These are phyloP conservation scores for Cochlearius cochlearius DNA, from an alignment of 2,113 vertebrate genomes.

Conservation along the genomic window DNA sequence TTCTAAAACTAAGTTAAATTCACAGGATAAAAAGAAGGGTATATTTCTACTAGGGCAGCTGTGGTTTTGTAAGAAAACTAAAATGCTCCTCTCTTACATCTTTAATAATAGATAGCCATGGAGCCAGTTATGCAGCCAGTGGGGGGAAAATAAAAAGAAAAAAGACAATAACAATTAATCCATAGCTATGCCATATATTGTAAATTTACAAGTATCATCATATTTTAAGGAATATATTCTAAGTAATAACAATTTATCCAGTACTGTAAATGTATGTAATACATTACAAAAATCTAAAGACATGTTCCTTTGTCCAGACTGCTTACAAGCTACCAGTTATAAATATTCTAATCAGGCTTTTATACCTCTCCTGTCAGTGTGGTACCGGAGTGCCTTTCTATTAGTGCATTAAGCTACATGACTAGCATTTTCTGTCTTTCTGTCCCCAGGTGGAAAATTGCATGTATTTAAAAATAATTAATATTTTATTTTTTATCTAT, in stretches of 20 bases:
- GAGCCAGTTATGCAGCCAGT: neutral
- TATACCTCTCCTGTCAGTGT: constrained; percentile 9
- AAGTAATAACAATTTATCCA: neutral
- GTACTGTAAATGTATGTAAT: neutral
- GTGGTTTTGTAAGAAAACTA: neutral
- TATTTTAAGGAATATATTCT: neutral
- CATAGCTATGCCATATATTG: neutral
- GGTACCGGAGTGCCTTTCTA: neutral
- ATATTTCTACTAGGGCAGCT: neutral
- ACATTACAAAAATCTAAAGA: constrained; percentile 8
- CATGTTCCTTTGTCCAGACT: neutral
- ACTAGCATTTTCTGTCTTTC: constrained; percentile 6
- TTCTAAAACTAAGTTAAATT: neutral
- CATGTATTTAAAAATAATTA: constrained; percentile 43
- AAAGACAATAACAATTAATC: neutral
- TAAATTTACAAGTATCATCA: neutral
- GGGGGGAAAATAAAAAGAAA: no score
- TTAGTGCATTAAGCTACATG: constrained; percentile 38
- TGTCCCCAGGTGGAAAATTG: neutral
- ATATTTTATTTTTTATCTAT: constrained; percentile 33
- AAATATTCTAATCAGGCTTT: constrained; percentile 49
- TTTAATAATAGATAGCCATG: constrained; percentile 27
- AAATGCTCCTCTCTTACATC: neutral
- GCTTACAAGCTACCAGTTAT: constrained; percentile 17
- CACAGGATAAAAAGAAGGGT: constrained; percentile 1